Percentiles rank a stretch among this genome's conserved stretches.
Evolutionary conservation across 2,113 vertebrate genomes (phyloP).

Genomic region (Hiodon tergisus): DNA sequence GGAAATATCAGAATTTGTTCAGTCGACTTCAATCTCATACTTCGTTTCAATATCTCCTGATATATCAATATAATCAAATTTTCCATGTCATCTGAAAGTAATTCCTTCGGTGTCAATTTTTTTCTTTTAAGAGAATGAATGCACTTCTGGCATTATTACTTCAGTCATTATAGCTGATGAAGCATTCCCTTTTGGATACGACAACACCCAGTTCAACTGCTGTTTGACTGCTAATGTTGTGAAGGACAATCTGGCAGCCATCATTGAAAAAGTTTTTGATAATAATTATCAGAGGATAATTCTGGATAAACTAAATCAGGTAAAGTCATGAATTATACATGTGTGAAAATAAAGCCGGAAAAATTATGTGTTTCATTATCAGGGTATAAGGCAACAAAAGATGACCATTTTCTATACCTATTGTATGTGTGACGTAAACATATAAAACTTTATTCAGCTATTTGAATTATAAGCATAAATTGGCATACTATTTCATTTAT

Average conservation of each 20-base stretch:
- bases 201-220: slow-evolving; percentile 47
- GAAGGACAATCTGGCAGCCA: slow-evolving; percentile 48
- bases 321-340: slow-evolving; percentile 25
- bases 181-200: slow-evolving; percentile 55
- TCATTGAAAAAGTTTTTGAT: slow-evolving; percentile 40
- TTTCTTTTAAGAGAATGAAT: slow-evolving; percentile 31
- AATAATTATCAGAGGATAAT: slow-evolving; percentile 44
- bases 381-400: too few species aligned
- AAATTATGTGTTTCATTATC: too few species aligned
- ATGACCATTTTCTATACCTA: too few species aligned
- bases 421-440: too few species aligned
- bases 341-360: too few species aligned
- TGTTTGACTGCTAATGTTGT: slow-evolving; percentile 48
- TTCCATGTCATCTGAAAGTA: neutral
- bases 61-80: neutral
- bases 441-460: too few species aligned
- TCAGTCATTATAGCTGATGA: slow-evolving; percentile 39
- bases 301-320: slow-evolving; percentile 58
- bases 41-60: neutral
- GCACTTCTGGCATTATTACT: slow-evolving; percentile 47
- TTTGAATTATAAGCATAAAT: too few species aligned
- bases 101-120: too few species aligned
- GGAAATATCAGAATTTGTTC: too few species aligned
- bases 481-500: too few species aligned
- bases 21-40: too few species aligned